Evolutionary conservation across 2,888 invertebrate genomes (phyloP), one percentile per base, ranked within the genome.

Genomic region (Neoascia interrupta): DNA sequence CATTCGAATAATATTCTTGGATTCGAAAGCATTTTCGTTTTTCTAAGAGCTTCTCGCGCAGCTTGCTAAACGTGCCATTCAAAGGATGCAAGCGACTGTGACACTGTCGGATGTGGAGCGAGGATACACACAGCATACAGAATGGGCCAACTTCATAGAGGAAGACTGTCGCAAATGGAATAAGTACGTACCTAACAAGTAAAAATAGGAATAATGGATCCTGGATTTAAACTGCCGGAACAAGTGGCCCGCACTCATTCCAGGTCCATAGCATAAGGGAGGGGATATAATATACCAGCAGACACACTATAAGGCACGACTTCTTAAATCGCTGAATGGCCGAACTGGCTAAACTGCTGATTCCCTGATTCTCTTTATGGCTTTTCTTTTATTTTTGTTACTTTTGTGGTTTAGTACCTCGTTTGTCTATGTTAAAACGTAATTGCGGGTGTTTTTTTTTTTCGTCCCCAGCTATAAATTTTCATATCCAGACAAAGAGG

Each of bases 1-100:
- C 72, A 76, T 76, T 76, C 76, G 70, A 76, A 76, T 76, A 58
- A 72, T 53, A 64, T 76, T 76, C 70, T 64, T 51, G 47, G 69
- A 47, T 54, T 76, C 53, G 54, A 66, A 72, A 66, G 45, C 39
- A 23, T 36, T 34, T 51, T 41, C 41, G 13, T 47, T 47, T 60
- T 66, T 60, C 23, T 31, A 10, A 26, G 66, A 61, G 16, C 49
- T 31, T 3, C 41, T 31, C 18, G 23, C 49, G 23, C 26, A 34
- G 41, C 69, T 31, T 21, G 61, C 47, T 47, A 49, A 60, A 47
- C 39, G 53, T 73, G 39, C 34, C 11, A 60, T 64, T 69, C 69
- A 70, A 63, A 70, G 53, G 47, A 64, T 76, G 63, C 53, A 76
- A 66, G 41, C 64, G 72, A 60, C 60, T 58, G 47, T 60, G 64